Base-by-base conservation (phyloP, 2,797 vertebrate genomes). In the Chlorospingus flavigularis region DNA sequence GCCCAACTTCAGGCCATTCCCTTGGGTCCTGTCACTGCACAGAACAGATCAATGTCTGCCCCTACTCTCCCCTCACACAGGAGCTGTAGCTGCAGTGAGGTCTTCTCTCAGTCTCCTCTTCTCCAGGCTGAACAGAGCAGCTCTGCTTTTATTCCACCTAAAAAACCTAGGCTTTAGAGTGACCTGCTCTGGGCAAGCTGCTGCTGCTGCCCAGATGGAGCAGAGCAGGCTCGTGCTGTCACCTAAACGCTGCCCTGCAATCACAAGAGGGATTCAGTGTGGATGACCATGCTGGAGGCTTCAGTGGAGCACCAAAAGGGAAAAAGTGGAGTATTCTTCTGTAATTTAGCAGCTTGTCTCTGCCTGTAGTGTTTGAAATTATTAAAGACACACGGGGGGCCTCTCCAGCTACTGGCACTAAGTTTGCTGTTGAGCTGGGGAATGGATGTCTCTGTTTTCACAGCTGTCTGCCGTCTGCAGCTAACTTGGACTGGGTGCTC, bases 381-480 rank as follows among this genome's bases (percentile, higher is more conserved):
- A 90, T 95, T 73, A 70, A 94, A 88, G 90, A 81, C 30, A n/a
- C 76, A 24, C 30, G 5, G 67, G 54, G 57, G 88, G 13, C 39
- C 85, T 93, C 80, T 95, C 37, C 86, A 88, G 58, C 74, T 88
- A 3, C 70, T 86, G 90, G 70, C 83, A 48, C 11, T 7, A 28
- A 51, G 70, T 79, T 82, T 65, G 66, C 61, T 2, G 1, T 72
- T 94, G 58, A 51, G 53, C 72, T 90, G 67, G 72, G 81, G 89
- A 85, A 83, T 54, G 58, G 62, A n/a, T 77, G 54, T 62, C 58
- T 89, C 82, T 87, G 57, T 72, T 91, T 75, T 72, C 79, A 55
- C 93, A 95, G 86, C 92, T 92, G 73, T 43, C 82, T 93, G 66
- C 86, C 92, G 81, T 94, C 91, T 96, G 93, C 76, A 86, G 6